Base-by-base conservation (phyloP, 2,113 vertebrate species). In the Speoplatyrhinus poulsoni region DNA sequence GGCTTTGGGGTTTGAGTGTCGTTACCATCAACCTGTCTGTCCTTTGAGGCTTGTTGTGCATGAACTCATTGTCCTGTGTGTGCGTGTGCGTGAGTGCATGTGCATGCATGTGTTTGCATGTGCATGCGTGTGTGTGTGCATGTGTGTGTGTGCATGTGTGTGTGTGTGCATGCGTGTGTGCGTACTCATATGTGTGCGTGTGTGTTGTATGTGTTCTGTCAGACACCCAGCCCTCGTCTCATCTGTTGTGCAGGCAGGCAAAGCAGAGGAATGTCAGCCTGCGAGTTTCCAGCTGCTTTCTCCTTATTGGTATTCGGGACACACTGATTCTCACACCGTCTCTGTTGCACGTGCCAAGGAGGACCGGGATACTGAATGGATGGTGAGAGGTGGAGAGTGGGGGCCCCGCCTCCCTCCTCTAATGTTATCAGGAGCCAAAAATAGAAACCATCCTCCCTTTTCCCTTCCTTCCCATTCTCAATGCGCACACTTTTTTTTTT, bases 301-400 rank as follows among this genome's bases (percentile, higher is more conserved):
- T 54, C 81, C 86, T 81, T 79, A 90, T 91, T 90, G 86, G 81
- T 86, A 91, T 89, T 88, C 88, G 11, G 80, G 72, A 70, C 85
- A 87, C 82, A 82, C 47, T 19, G 49, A 75, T 65, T 32, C 26
- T 8, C 82, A 72, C 83, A 77, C 76, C 77, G 84, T 72, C 78
- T 83, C 77, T 89, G 79, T 79, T 82, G 80, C 86, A 90, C 81
- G 88, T 88, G 87, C 83, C 84, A 83, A 86, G 83, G 88, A 86
- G 86, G 87, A 82, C 84, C 82, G 89, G 75, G 79, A 75, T 80
- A 79, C 83, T 54, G 69, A 72, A 74, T 72, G 70, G 81, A 82
- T 77, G 46, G 60, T 59, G 78, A 69, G 58, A 73, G 60, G 57
- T 62, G 68, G 58, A 15, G 26, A 32, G 33, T 11, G 12, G 55